Base-by-base conservation (phyloP, 2,888 invertebrate species). In the Cecidostiba fungosa region DNA sequence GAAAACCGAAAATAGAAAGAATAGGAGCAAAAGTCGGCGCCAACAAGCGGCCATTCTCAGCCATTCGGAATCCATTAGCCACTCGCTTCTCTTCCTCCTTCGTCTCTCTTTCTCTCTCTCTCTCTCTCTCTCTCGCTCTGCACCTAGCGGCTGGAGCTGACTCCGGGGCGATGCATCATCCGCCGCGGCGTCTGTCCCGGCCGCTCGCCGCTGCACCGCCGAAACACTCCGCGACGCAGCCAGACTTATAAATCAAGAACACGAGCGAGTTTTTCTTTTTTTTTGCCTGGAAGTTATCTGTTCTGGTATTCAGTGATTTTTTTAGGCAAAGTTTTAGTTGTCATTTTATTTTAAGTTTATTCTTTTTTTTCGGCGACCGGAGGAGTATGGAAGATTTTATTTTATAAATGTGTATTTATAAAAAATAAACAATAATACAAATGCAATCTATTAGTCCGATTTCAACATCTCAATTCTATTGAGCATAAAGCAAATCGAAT, bases 181-280 rank as follows among this genome's bases (percentile, higher is more conserved):
- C 88, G 88, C 89, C 88, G 89, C 84, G 88, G 88, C 85, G 88
- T 88, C 73, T 78, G 72, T 78, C 83, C 79, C 23, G 50, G 36
- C 79, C 74, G 74, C 32, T 59, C 23, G 59, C 59, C 36, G 77
- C 77, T 66, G 69, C 62, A 23, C 66, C 66, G 26, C 39, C 77
- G 78, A 74, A 78, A 79, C 74, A 88, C 89, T 88, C 84, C 81
- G 82, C 81, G 43, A n/a, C 39, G 72, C 23, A 29, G 54, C 70
- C 89, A 89, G 91, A 91, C 91, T 91, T 91, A 92, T 92, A 92
- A 92, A 92, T 92, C 92, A 92, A 90, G 32, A 47, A n/a, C 66
- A 39, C 59, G 66, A 29, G 66, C 14, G 66, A 2, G 23, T 59
- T 59, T 59, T 23, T 39, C 6, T 39, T 66, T 66, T 66, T 66